Evolutionary conservation across 2,113 vertebrate species (phyloP).

Genomic region (Chloebia gouldiae): DNA sequence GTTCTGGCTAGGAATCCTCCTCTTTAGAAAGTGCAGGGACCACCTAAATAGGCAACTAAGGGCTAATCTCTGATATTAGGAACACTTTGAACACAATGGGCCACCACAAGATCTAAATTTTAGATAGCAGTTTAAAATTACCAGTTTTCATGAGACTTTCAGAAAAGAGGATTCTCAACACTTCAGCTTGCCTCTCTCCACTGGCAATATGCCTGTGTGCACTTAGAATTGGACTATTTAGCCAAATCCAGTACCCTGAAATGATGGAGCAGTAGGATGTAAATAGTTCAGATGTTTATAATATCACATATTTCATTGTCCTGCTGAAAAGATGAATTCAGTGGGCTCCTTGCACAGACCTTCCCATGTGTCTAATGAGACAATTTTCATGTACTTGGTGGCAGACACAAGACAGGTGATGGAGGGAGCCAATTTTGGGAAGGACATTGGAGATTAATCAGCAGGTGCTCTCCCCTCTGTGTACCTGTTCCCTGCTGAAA

Average conservation of each 20-base stretch:
- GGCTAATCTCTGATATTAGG: not conserved
- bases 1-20: not conserved
- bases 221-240: not conserved
- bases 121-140: not conserved
- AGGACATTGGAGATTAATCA: constrained; percentile 35
- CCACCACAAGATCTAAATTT: not conserved
- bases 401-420: constrained; percentile 8
- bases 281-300: not conserved
- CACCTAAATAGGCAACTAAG: not conserved
- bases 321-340: constrained; percentile 17
- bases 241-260: not conserved
- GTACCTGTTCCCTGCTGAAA: not conserved
- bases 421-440: constrained; percentile 6
- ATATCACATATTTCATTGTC: not conserved
- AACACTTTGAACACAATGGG: not conserved
- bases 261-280: not conserved
- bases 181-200: not conserved
- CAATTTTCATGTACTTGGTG: not conserved
- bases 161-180: not conserved
- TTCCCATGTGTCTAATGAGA: not conserved
- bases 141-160: not conserved
- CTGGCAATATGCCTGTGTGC: not conserved
- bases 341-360: not conserved
- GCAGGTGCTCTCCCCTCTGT: not conserved
- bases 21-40: not conserved